phyloP scores from a whole-genome alignment of 2,113 vertebrate genomes.

The Corythoichthys intestinalis region DNA sequence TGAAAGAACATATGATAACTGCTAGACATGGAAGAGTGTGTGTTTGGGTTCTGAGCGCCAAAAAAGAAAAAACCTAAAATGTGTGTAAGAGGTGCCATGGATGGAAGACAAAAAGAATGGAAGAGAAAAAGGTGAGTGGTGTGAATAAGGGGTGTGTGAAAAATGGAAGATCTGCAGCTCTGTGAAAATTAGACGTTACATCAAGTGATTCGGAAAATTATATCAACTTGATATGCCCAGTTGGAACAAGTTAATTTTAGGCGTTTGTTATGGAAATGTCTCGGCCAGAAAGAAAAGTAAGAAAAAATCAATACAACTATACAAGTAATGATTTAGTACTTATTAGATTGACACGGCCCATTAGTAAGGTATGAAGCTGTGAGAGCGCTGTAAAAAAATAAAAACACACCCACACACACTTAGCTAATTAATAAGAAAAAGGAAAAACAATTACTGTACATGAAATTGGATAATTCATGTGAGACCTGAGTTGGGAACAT shows the following conservation, averaged over 20 bases:
- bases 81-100: slow-evolving; percentile 55
- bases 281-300: background rate
- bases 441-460: background rate
- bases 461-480: background rate
- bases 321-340: slow-evolving; percentile 16
- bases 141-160: slow-evolving; percentile 40
- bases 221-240: slow-evolving; percentile 11
- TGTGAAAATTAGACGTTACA: slow-evolving; percentile 28
- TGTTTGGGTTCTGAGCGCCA: slow-evolving; percentile 28
- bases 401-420: slow-evolving; percentile 16
- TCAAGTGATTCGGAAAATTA: slow-evolving; percentile 22
- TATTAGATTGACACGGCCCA: slow-evolving; percentile 12
- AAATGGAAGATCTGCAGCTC: slow-evolving; percentile 26
- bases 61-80: slow-evolving; percentile 42
- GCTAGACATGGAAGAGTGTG: slow-evolving; percentile 24
- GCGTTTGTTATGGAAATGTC: background rate
- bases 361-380: background rate
- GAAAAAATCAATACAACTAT: background rate
- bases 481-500: background rate
- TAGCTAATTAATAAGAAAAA: background rate
- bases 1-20: slow-evolving; percentile 32
- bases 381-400: background rate
- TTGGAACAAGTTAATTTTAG: slow-evolving; percentile 10
- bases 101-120: slow-evolving; percentile 53
- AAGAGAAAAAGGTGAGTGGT: slow-evolving; percentile 32